These are phyloP conservation scores for Masnerella sp. DNA, from an alignment of 2,888 invertebrate genomes.

Conservation along the genomic window DNA sequence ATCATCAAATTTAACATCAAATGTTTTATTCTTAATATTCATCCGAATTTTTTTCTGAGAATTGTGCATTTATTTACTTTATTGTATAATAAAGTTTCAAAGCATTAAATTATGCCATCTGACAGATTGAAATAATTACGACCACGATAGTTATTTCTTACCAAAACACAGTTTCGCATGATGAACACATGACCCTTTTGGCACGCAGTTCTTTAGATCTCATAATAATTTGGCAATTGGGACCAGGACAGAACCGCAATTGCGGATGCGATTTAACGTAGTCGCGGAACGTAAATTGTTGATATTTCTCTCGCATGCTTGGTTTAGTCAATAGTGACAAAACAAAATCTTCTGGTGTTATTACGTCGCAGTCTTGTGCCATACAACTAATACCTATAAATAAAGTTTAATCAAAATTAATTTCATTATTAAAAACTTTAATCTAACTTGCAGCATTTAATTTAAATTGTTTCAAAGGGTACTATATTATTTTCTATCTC, in stretches of 20 bases:
- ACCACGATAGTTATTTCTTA: conserved; percentile 73
- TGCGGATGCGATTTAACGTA: conserved; percentile 96
- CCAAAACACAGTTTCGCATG: conserved; percentile 95
- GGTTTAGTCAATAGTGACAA: conserved; percentile 90
- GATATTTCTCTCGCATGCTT: conserved; percentile 92
- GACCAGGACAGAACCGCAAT: conserved; percentile 95
- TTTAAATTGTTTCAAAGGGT: no score
- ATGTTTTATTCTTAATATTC: no score
- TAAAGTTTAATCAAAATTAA: conserved; percentile 10
- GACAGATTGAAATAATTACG: background rate
- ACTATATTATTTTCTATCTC: no score
- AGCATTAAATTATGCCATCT: no score
- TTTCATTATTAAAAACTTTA: no score
- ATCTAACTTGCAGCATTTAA: no score
- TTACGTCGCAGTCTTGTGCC: conserved; percentile 95
- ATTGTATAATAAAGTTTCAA: no score
- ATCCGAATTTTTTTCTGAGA: no score
- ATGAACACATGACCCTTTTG: conserved; percentile 91
- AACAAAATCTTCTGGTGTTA: conserved; percentile 98
- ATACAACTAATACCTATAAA: conserved; percentile 95
- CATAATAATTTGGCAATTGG: conserved; percentile 94
- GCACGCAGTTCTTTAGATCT: conserved; percentile 89
- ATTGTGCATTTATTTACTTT: no score
- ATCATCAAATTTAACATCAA: no score
- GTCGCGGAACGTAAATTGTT: conserved; percentile 96